Evolutionary conservation across 2,888 invertebrate genomes (phyloP).

Genomic region (Trimorus sp.): DNA sequence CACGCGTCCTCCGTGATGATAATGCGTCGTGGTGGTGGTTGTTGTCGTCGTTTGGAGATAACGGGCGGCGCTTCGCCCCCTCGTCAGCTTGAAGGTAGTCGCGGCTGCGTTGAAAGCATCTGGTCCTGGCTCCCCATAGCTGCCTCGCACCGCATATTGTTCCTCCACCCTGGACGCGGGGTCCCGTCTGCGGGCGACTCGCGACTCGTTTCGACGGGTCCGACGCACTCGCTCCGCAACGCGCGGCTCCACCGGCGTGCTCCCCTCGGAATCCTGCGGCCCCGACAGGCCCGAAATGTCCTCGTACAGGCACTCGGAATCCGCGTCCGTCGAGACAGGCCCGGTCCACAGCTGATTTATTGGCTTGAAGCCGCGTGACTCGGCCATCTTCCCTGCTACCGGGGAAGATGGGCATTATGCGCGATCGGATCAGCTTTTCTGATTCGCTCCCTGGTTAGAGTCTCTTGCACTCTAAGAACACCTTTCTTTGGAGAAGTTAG

Average conservation of each 20-base stretch:
- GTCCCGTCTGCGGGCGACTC: conserved; percentile 67
- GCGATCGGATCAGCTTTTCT: too few relatives aligned
- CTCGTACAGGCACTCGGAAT: conserved; percentile 81
- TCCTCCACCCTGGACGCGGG: conserved; percentile 76
- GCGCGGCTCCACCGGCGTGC: conserved; percentile 49
- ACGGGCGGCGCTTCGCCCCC: conserved; percentile 79
- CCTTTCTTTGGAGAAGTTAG: too few relatives aligned
- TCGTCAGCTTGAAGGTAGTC: conserved; percentile 82
- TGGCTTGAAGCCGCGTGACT: conserved; percentile 81
- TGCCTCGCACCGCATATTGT: conserved; percentile 78
- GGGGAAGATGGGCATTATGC: not conserved
- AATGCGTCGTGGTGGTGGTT: conserved; percentile 71
- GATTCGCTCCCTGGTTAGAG: too few relatives aligned
- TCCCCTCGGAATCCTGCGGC: conserved; percentile 73
- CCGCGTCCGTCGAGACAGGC: conserved; percentile 78
- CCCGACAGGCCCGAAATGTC: conserved; percentile 78
- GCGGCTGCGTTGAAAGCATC: conserved; percentile 80
- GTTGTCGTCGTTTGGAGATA: conserved; percentile 78
- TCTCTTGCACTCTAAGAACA: too few relatives aligned
- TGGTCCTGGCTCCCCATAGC: conserved; percentile 79
- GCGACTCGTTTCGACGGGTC: conserved; percentile 76
- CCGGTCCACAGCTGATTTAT: conserved; percentile 81
- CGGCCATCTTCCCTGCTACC: conserved; percentile 79
- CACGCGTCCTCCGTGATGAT: conserved; percentile 77
- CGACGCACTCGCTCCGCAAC: conserved; percentile 76